These are phyloP conservation scores for Otis tarda DNA, from an alignment of 2,113 vertebrate genomes.

Conservation along the genomic window DNA sequence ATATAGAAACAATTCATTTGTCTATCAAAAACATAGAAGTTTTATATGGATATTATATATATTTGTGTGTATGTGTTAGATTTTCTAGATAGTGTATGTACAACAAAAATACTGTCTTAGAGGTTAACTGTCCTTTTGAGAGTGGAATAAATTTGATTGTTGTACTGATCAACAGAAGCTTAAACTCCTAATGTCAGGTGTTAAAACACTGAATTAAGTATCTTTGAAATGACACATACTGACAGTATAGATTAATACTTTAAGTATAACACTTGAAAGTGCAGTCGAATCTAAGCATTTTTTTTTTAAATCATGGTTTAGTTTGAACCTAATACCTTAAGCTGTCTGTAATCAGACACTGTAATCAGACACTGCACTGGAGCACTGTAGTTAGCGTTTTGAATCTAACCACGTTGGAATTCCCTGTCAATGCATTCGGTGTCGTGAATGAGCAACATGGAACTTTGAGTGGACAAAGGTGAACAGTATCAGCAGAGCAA, in stretches of 20 bases:
- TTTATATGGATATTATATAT: background rate
- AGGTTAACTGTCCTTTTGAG: background rate
- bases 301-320: accelerated
- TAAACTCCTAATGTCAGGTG: background rate
- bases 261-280: accelerated
- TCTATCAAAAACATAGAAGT: background rate
- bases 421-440: background rate
- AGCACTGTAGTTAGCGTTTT: accelerated
- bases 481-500: background rate
- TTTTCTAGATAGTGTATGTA: background rate
- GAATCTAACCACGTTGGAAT: background rate
- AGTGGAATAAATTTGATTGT: background rate
- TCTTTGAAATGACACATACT: background rate
- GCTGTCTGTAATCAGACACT: background rate
- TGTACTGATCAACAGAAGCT: background rate
- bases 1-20: background rate
- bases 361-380: background rate
- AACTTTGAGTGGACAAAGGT: background rate
- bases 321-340: background rate
- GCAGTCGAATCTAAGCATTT: background rate
- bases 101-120: background rate
- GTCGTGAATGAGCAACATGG: background rate
- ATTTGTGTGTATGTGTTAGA: background rate
- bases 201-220: background rate
- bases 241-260: background rate